A percentile compares a stretch with the other conserved stretches of the same genome.
These are phyloP conservation scores for Philaethria dido DNA, from an alignment of 2,888 invertebrate species.

Conservation along the genomic window DNA sequence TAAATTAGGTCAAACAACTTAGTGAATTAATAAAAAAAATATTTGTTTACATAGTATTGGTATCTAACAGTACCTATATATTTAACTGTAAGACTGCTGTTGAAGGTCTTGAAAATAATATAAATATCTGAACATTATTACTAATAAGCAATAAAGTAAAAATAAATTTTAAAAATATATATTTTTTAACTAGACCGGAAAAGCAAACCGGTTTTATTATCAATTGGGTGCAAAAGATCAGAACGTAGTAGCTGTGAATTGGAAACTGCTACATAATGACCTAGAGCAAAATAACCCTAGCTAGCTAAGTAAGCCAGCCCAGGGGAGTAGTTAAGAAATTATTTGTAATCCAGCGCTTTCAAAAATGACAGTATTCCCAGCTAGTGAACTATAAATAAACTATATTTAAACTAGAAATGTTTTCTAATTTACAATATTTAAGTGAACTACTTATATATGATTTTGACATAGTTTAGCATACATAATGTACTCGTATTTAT, in stretches of 20 bases:
- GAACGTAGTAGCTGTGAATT: slow-evolving; percentile 29
- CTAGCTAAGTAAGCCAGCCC: slow-evolving; percentile 16
- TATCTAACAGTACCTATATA: no score
- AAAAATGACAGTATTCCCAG: slow-evolving; percentile 5
- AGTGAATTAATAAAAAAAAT: no score
- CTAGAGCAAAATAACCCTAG: slow-evolving; percentile 29
- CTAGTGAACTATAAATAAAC: background rate
- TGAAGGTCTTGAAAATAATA: no score
- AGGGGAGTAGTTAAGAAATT: slow-evolving; percentile 27
- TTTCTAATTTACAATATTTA: background rate
- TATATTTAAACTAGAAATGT: background rate
- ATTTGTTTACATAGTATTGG: no score
- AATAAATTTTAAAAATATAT: background rate
- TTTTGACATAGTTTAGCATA: no score
- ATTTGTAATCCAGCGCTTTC: slow-evolving; percentile 12
- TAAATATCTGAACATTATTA: background rate
- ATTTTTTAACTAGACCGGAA: slow-evolving; percentile 13
- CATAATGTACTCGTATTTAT: no score
- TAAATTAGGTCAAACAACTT: no score
- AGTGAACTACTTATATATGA: background rate
- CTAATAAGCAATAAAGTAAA: background rate
- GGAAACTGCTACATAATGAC: slow-evolving; percentile 22
- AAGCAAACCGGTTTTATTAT: slow-evolving; percentile 31
- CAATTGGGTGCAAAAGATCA: slow-evolving; percentile 31
- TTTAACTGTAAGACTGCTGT: no score